Conservation (phyloP, 2,797 vertebrate genomes). For the Dipus sagitta region DNA sequence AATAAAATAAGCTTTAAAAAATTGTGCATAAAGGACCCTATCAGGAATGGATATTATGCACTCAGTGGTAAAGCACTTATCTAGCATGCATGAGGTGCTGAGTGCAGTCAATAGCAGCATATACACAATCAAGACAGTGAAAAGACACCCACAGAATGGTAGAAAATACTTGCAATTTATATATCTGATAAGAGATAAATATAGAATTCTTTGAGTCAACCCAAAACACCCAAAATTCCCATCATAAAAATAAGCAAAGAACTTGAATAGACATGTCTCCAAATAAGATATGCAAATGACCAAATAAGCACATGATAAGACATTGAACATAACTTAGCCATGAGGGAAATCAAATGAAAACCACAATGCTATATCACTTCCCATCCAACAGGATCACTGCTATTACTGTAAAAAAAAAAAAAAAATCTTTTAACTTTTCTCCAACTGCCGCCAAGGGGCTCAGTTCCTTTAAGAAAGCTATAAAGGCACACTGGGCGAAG, state of each 20-base stretch:
- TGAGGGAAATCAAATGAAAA: not conserved
- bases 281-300: not conserved
- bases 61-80: not conserved
- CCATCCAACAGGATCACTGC: not conserved
- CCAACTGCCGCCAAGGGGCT: too few species aligned
- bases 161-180: not conserved
- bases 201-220: not conserved
- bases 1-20: too few species aligned
- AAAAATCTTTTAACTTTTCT: not conserved
- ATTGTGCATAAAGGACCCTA: not conserved
- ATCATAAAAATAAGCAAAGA: slow-evolving; percentile 5
- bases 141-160: not conserved
- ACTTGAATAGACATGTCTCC: not conserved
- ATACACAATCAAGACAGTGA: not conserved
- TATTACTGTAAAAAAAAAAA: not conserved
- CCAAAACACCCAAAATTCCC: slow-evolving; percentile 31
- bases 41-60: not conserved
- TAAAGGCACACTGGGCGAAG: too few species aligned
- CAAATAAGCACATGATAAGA: not conserved
- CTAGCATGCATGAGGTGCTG: not conserved
- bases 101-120: not conserved
- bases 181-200: not conserved
- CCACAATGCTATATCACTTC: not conserved
- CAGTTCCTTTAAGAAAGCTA: too few species aligned
- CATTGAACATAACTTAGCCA: not conserved